Conservation (phyloP, 2,113 vertebrate species). For the Brachyhypopomus gauderio region DNA sequence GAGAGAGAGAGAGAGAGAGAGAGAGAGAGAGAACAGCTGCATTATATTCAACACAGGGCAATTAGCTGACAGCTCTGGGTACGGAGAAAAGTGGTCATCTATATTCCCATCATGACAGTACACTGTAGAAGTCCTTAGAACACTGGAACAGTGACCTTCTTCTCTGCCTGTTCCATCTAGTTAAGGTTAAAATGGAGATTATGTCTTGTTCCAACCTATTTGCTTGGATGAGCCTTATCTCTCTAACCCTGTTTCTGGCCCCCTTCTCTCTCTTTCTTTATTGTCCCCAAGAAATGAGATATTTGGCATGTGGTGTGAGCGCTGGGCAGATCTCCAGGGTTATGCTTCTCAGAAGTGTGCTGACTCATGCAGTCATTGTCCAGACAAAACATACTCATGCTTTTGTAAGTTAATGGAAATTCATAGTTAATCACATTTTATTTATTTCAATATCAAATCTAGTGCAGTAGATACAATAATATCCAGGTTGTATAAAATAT, state of each 20-base stretch:
- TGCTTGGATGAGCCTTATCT: conserved; percentile 74
- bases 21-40: conserved; percentile 33
- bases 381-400: neutral
- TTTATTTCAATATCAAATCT: neutral
- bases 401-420: neutral
- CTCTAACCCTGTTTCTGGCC: conserved; percentile 40
- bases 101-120: conserved; percentile 64
- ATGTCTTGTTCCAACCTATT: conserved; percentile 63
- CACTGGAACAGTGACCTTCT: conserved; percentile 60
- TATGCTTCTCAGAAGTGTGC: neutral
- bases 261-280: conserved; percentile 16
- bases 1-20: conserved; percentile 21
- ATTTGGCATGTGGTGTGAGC: neutral
- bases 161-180: conserved; percentile 51
- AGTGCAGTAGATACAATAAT: too few species aligned
- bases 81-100: conserved; percentile 69
- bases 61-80: conserved; percentile 65
- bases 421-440: neutral
- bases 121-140: conserved; percentile 62
- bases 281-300: conserved; percentile 18
- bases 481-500: too few species aligned
- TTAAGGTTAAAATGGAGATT: conserved; percentile 78
- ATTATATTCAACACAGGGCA: conserved; percentile 58
- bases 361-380: neutral
- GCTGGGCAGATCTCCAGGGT: neutral